These are phyloP conservation scores for Heteractis magnifica DNA, from an alignment of 92 coral and sea anemone genomes.

Conservation along the genomic window DNA sequence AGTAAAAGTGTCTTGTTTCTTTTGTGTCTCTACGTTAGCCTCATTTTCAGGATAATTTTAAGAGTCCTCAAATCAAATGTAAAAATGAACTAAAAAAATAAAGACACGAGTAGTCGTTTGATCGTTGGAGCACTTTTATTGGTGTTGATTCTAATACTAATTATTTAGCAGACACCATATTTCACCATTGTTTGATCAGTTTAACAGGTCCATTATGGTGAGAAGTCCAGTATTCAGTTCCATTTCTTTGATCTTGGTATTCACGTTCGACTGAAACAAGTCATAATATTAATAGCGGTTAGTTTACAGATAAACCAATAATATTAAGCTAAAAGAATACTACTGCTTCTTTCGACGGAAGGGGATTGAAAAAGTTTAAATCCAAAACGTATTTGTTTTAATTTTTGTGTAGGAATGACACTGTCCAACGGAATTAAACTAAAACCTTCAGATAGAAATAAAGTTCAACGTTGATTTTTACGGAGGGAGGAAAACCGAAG, in stretches of 20 bases:
- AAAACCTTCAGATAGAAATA: too few species aligned
- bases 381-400: too few species aligned
- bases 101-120: background rate
- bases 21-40: too few species aligned
- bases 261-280: background rate
- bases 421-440: too few species aligned
- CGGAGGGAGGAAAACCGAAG: too few species aligned
- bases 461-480: too few species aligned
- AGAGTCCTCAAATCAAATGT: too few species aligned
- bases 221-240: background rate
- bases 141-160: background rate
- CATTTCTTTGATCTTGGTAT: background rate
- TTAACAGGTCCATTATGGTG: background rate
- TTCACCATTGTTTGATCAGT: background rate
- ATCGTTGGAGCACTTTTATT: background rate
- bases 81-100: background rate
- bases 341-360: background rate
- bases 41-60: too few species aligned
- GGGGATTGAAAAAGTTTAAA: too few species aligned
- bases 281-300: background rate
- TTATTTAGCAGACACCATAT: background rate
- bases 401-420: too few species aligned
- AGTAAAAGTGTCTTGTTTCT: too few species aligned
- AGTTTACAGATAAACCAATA: background rate
- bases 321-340: too few species aligned